Evolutionary conservation across 1,140 invertebrate species (phyloP), one percentile per base, ranked within the genome.

Genomic region (Drosophila cardini): DNA sequence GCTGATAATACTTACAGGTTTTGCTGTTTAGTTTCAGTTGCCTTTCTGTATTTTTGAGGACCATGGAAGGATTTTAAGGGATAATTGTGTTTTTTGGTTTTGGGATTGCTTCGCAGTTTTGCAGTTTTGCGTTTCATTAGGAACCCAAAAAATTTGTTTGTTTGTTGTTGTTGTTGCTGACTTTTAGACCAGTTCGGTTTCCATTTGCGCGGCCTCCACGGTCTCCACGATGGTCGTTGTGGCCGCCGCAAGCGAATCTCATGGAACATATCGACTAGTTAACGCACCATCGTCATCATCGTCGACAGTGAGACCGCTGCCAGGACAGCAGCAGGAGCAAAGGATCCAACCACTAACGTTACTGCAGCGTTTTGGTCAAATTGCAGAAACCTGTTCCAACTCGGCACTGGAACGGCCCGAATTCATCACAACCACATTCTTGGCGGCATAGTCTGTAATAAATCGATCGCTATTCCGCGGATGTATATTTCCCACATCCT

Each of bases 321-420:
- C 72, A 21, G 77, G 60, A 48, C 77, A 84, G 36, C 57, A 65
- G 72, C 72, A 67, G 55, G 69, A 38, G 36, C 74, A 76, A 13
- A 81, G 36, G 30, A 73, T 58, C 82, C 83, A 82, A 53, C 48
- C 57, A 56, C 50, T 50, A 34, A 68, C 56, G 10, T 69, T 73
- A 58, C 38, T 56, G 58, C 53, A 32, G 65, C 90, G 74, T 91
- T 87, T 91, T 91, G 91, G 91, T 92, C 91, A 92, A 83, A 92
- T 92, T 58, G 91, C 91, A 86, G 91, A 92, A 9, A 92, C 91
- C 80, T 92, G 91, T 53, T 92, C 91, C 48, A 92, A 56, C 55
- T 92, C 91, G 60, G 91, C 91, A 9, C 91, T 92, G 48, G 91
- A 92, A 46, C 91, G 83, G 1, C 89, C 91, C 30, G 91, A 92